Conservation (phyloP, 1,140 invertebrate species). For the Aphelinus atriplicis region DNA sequence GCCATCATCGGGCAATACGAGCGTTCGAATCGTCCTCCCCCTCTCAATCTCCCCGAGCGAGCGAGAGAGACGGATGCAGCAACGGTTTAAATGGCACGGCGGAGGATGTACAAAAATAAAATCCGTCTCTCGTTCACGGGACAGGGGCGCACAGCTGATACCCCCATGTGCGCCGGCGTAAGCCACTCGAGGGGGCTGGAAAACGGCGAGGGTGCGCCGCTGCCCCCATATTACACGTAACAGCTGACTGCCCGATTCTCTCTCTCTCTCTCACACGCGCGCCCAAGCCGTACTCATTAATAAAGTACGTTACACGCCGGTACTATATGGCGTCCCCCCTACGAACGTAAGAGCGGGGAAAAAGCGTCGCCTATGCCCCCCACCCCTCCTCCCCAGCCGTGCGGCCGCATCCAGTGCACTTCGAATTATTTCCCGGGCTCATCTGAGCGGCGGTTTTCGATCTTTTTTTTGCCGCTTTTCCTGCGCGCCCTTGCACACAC, state of each 20-base stretch:
- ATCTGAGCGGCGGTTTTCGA: conserved; percentile 9
- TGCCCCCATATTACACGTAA: conserved; percentile 53
- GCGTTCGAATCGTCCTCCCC: no score
- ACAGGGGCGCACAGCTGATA: conserved; percentile 57
- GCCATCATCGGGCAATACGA: no score
- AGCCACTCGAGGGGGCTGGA: conserved; percentile 40
- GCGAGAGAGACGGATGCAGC: no score
- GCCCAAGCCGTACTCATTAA: conserved; percentile 55
- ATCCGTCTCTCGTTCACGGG: background rate
- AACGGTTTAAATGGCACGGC: conserved; percentile 11
- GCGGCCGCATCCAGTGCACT: conserved; percentile 14
- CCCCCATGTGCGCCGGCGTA: conserved; percentile 51
- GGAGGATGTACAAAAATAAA: conserved; percentile 13
- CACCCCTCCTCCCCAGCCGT: no score
- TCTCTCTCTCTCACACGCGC: background rate
- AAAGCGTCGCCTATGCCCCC: background rate
- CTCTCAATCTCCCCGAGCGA: no score
- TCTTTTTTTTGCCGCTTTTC: background rate
- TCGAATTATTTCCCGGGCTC: conserved; percentile 9
- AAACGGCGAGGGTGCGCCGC: conserved; percentile 38
- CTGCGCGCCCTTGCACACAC: no score
- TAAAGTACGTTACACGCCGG: conserved; percentile 60
- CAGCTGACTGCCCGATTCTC: conserved; percentile 58
- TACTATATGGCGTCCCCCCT: no score
- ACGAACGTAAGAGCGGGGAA: no score